These are phyloP conservation scores for Meteorus cinctellus DNA, from an alignment of 2,888 invertebrate genomes.

Conservation along the genomic window DNA sequence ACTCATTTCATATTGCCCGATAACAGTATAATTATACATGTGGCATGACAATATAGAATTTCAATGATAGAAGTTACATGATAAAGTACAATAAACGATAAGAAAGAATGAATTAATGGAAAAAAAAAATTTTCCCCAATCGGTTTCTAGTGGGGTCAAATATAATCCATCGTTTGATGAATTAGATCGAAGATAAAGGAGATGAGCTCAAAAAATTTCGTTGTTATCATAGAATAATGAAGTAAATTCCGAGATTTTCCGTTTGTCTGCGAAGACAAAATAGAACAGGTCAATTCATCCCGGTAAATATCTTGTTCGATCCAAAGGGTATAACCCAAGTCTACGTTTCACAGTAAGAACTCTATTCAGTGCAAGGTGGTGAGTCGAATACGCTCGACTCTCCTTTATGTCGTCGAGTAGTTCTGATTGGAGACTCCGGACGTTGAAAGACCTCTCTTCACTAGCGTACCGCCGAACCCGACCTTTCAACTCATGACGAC, in stretches of 20 bases:
- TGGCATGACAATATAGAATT: constrained; percentile 25
- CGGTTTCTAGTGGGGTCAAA: not conserved
- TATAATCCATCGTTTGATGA: not conserved
- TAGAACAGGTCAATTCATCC: constrained; percentile 57
- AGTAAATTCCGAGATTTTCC: constrained; percentile 39
- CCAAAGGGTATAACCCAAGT: constrained; percentile 28
- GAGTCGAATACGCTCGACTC: constrained; percentile 31
- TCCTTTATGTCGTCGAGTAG: constrained; percentile 26
- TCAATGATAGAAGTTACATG: constrained; percentile 21
- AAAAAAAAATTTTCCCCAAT: not conserved
- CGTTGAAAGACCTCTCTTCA: constrained; percentile 21
- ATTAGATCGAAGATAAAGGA: not conserved
- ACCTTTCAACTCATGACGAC: constrained; percentile 10
- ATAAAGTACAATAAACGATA: constrained; percentile 18
- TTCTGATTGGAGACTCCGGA: constrained; percentile 42
- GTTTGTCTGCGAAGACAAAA: constrained; percentile 49
- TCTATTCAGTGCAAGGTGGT: constrained; percentile 45
- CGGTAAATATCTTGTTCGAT: constrained; percentile 56
- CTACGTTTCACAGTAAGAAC: not conserved
- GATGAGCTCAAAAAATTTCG: not conserved
- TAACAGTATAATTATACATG: not conserved
- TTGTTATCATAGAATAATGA: not conserved
- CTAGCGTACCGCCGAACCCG: not conserved
- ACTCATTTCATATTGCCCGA: not conserved
- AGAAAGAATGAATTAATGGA: not conserved